phyloP scores from a whole-genome alignment of 2,797 vertebrate genomes.

The Varecia variegata region DNA sequence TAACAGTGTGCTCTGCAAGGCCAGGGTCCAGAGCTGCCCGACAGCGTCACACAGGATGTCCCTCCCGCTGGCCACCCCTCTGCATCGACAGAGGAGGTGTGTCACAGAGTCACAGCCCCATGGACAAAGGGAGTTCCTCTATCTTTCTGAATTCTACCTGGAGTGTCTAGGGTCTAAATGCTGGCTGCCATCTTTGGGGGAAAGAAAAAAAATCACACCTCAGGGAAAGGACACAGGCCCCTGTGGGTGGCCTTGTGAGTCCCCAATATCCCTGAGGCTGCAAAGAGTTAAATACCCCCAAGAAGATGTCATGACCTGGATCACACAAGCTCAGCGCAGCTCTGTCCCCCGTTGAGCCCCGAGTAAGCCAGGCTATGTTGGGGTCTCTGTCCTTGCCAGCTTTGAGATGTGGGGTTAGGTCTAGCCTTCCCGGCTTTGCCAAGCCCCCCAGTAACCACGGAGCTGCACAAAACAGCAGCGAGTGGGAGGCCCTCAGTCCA shows the following conservation, averaged over 20 bases:
- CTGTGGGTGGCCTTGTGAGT: no score
- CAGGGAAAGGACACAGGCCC: neutral
- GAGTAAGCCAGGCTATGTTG: neutral
- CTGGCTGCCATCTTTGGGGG: neutral
- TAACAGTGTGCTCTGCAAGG: neutral
- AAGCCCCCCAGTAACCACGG: neutral
- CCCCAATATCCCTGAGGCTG: rapidly evolving
- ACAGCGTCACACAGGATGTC: neutral
- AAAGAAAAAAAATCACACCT: neutral
- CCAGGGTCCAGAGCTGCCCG: neutral
- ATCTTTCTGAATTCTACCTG: neutral
- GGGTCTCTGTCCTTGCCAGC: neutral
- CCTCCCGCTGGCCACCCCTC: rapidly evolving
- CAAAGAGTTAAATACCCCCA: neutral
- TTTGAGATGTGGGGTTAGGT: neutral
- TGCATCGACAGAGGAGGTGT: neutral
- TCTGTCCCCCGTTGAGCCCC: neutral
- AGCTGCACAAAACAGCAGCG: neutral
- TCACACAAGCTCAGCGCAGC: neutral
- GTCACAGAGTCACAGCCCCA: neutral
- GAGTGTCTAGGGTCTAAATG: neutral
- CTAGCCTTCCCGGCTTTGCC: neutral
- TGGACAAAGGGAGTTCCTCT: neutral
- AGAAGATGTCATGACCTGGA: neutral
- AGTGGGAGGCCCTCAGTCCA: neutral